Evolutionary conservation across 2,888 invertebrate species (phyloP), one percentile per base, ranked within the genome.

Genomic region (Chloroclysta siterata): DNA sequence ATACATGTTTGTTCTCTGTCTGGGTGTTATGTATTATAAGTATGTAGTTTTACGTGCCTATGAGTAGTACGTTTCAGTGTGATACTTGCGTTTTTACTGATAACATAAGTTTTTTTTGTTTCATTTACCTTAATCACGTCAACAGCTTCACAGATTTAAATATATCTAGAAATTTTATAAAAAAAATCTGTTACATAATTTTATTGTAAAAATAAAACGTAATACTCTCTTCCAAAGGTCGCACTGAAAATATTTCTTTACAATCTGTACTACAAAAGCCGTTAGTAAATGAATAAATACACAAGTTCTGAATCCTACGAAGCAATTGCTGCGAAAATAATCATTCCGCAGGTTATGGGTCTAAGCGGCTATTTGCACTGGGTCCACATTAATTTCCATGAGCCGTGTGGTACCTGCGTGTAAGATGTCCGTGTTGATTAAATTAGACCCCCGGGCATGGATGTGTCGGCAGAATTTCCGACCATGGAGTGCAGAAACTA

Each of bases 361-460:
- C 73, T 75, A 77, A 77, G 77, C 76, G 79, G 73, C 77, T 78
- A 76, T 81, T 78, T 79, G 73, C 75, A 73, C 72, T 70, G 71
- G 72, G 66, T 73, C 75, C 72, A 68, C 78, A 80, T 82, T 82
- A 82, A 82, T 80, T 80, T 82, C 76, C 81, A 81, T 80, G 79
- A 74, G 68, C 52, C 66, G 58, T 67, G 53, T 63, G 51, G 54
- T 63, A 63, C 63, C 60, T 72, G 68, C 66, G 69, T 72, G 67
- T 71, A 73, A 75, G 74, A 76, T 70, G 72, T 70, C 70, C 68
- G 69, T 64, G 74, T 71, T 77, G 75, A 77, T 77, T 77, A 76
- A 76, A 75, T 77, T 77, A 74, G 75, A 65, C 72, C 71, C 67
- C 50, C 28, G 54, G 64, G 64, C 54, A 60, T 47, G 66, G 66